Base-by-base conservation (phyloP, 2,888 invertebrate species). In the Laspeyria flexula region DNA sequence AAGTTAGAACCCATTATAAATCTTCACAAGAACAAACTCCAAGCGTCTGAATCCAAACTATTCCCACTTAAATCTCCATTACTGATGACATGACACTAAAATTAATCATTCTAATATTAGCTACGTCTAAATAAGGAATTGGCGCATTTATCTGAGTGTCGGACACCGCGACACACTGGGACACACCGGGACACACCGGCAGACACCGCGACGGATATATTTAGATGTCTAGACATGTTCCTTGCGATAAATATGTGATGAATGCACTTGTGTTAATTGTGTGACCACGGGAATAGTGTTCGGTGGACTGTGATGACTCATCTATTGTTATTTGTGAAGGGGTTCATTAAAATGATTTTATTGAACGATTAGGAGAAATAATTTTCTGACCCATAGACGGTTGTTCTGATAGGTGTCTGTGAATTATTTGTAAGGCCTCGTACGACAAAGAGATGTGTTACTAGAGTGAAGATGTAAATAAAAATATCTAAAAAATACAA, bases 101-200 rank as follows among this genome's bases (percentile, higher is more conserved):
- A 70, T 64, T 66, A 69, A 66, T 74, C 69, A 65, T 58, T 60
- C 71, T 77, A 79, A 47, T 43, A 60, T 52, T 74, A 78, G 70
- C 35, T 3, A 60, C 68, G 49, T 64, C 70, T 77, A 75, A 72
- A 73, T 73, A 66, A 64, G 69, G 71, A 51, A 55, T 62, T 56
- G 29, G 35, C 54, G 65, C 58, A 51, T 64, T 69, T 66, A 56
- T 55, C 43, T 50, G 55, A 48, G 41, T 51, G 45, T 45, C 50
- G 33, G 44, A 46, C 45, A 46, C 27, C 38, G 56, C 50, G 46
- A 49, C 45, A 51, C 45, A 35, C 43, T 35, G 41, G 45, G 46
- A 49, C 45, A 51, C 45, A 35, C 43, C 40, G 41, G 45, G n/a
- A n/a, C n/a, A 46, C 45, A 46, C 27, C 38, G 56, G 52, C 43